A percentile compares a stretch with the other conserved stretches of the same genome.
phyloP scores from a whole-genome alignment of 2,888 invertebrate species.

The Tachina grossa region DNA sequence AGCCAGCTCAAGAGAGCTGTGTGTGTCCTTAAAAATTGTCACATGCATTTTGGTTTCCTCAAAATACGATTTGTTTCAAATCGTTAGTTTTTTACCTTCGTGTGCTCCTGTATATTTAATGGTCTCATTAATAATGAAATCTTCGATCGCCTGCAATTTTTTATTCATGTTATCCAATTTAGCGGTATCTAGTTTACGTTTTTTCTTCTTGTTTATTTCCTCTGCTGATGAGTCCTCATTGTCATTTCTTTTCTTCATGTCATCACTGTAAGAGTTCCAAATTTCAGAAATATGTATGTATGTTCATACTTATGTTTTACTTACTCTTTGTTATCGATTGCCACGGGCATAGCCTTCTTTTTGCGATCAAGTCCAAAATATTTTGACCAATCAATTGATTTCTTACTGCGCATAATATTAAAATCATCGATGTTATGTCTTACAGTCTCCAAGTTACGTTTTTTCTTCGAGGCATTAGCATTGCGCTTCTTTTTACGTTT shows the following conservation, averaged over 20 bases:
- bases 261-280: slow-evolving; percentile 60
- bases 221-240: slow-evolving; percentile 77
- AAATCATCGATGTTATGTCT: slow-evolving; percentile 81
- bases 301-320: not conserved
- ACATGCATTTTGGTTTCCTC: not conserved
- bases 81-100: slow-evolving; percentile 83
- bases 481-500: slow-evolving; percentile 83
- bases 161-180: slow-evolving; percentile 89
- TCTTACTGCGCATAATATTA: slow-evolving; percentile 87
- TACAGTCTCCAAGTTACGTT: slow-evolving; percentile 76
- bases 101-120: slow-evolving; percentile 89
- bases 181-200: slow-evolving; percentile 83
- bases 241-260: slow-evolving; percentile 74
- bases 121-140: slow-evolving; percentile 90
- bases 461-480: slow-evolving; percentile 70
- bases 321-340: slow-evolving; percentile 61
- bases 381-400: slow-evolving; percentile 93
- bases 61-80: not conserved
- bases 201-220: slow-evolving; percentile 82
- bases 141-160: slow-evolving; percentile 89
- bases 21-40: no score
- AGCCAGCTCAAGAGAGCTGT: no score
- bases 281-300: no score
- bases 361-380: slow-evolving; percentile 93
- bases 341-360: slow-evolving; percentile 84